Evolutionary conservation across 2,797 vertebrate species (phyloP).

Genomic region (Luscinia megarhynchos): DNA sequence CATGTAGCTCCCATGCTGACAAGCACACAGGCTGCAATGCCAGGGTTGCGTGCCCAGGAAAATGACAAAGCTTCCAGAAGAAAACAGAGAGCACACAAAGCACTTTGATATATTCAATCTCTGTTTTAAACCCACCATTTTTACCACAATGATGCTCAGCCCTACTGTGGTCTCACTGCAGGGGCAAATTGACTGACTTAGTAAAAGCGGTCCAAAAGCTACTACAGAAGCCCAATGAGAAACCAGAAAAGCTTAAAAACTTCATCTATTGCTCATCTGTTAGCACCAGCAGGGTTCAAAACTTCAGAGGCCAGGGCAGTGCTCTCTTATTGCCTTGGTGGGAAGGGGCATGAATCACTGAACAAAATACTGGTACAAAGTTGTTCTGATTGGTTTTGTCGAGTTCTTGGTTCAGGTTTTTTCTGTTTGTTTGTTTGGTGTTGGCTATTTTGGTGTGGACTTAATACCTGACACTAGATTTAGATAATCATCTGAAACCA

Average conservation of each 20-base stretch:
- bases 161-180: neutral
- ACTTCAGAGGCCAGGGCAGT: neutral
- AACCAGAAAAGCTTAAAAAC: neutral
- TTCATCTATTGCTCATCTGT: neutral
- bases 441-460: neutral
- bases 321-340: neutral
- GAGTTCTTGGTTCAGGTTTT: neutral
- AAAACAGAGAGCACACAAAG: neutral
- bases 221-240: neutral
- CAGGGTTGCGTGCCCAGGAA: accelerated
- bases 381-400: neutral
- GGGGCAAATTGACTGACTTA: neutral
- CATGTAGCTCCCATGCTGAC: neutral
- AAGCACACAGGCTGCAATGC: neutral
- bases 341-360: neutral
- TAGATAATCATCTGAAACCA: neutral
- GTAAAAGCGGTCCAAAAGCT: neutral
- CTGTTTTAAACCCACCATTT: neutral
- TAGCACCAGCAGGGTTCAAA: neutral
- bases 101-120: neutral
- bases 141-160: neutral
- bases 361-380: neutral
- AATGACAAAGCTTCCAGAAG: neutral
- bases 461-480: neutral
- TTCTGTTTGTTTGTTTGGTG: neutral